A percentile compares a stretch with the other conserved stretches of the same genome.
Conservation (phyloP, 2,888 invertebrate species). For the Cremastinae sp. region DNA sequence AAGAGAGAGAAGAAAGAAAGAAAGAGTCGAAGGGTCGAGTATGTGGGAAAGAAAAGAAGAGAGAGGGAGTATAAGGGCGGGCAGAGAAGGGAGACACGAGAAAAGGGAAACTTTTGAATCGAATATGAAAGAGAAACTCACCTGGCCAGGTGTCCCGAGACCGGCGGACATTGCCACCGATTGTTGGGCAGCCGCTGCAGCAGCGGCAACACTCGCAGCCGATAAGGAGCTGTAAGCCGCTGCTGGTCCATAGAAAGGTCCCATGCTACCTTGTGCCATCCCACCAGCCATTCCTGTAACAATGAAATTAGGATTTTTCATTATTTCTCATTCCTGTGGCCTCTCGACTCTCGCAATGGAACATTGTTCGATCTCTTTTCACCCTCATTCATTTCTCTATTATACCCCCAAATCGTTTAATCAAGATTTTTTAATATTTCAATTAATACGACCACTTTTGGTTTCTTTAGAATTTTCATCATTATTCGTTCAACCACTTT, state of each 20-base stretch:
- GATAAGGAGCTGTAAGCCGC: slow-evolving; percentile 88
- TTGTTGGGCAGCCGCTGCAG: slow-evolving; percentile 86
- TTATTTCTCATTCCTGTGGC: not conserved
- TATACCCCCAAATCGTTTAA: no score
- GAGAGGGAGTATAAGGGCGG: not conserved
- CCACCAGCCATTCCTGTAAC: slow-evolving; percentile 86
- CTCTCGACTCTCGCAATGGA: not conserved
- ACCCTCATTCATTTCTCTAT: no score
- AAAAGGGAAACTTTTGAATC: slow-evolving; percentile 50
- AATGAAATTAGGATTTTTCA: slow-evolving; percentile 46
- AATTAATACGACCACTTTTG: no score
- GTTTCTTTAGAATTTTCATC: no score
- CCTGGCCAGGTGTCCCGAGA: slow-evolving; percentile 86
- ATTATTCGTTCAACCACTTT: no score
- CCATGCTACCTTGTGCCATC: slow-evolving; percentile 86
- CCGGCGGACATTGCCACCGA: slow-evolving; percentile 85
- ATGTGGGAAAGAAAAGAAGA: slow-evolving; percentile 10
- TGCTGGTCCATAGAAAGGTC: slow-evolving; percentile 85
- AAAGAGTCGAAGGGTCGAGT: slow-evolving; percentile 42
- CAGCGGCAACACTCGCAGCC: slow-evolving; percentile 87
- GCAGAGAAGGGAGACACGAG: slow-evolving; percentile 15
- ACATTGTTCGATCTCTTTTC: slow-evolving; percentile 6
- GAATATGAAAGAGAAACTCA: slow-evolving; percentile 76
- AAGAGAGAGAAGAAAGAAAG: slow-evolving; percentile 48
- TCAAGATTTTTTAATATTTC: no score